Evolutionary conservation across 2,888 invertebrate species (phyloP), one percentile per base, ranked within the genome.

Genomic region (Cheilosia urbana): DNA sequence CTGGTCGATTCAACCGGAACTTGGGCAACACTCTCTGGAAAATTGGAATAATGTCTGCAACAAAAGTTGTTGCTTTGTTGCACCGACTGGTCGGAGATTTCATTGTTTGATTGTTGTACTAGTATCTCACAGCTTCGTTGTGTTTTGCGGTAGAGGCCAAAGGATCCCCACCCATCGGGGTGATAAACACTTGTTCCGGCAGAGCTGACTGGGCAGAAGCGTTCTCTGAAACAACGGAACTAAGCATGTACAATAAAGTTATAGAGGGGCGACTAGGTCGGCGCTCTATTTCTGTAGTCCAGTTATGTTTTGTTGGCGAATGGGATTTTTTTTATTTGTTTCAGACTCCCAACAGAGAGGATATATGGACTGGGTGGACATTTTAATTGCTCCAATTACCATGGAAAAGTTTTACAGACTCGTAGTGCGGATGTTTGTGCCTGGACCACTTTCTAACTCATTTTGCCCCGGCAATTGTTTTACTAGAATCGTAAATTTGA

Each of bases 311-410:
- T 69, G 42, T 21, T 24, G 13, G 5, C 1, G 51, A 13, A 51
- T 24, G 21, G 19, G 19, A 15, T 21, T 49, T 19, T 19, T 21
- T 11, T 19, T 21, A 24, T 19, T 19, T 21, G 4, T 19, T 15
- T 0, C 49, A 4, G 11, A 21, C 49, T 21, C 19, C 34, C 9
- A 9, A 37, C 37, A 37, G 37, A 13, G 15, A 15, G 13, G 15
- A 15, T 1, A 15, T 1, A 21, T 21, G 30, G 30, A 21, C 2
- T 45, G 60, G 68, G 53, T 62, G 47, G 55, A 68, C 37, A 68
- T 63, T 73, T 73, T 80, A 80, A 80, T 80, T 80, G 68, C 55
- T 73, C 73, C 75, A 80, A 80, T 75, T 80, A 80, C 75, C 73
- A 62, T 62, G 68, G 73, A 2, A 19, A 80, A 80, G 80, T 80